Base-by-base conservation (phyloP, 2,888 invertebrate genomes). In the Polyommatus icarus region DNA sequence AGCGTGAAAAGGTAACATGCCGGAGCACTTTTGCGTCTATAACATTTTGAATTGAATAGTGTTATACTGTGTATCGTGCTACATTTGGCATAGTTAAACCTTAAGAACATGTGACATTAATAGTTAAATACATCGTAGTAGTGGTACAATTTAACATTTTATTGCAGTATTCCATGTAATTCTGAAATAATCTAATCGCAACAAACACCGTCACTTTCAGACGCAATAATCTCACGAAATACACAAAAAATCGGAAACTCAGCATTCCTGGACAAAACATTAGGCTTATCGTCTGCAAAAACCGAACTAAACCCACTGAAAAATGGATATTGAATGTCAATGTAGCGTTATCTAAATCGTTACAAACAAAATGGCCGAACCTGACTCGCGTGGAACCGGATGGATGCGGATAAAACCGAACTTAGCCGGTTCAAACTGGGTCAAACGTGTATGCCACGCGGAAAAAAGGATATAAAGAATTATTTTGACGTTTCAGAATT, bases 321-420 rank as follows among this genome's bases (percentile, higher is more conserved):
- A 72, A 72, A 72, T 40, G 40, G 72, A 72, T 72, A 72, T 72
- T 40, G 72, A 40, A 72, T 72, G 72, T 40, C 72, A 72, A 40
- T 72, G 5, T 72, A 36, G 20, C 40, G 36, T 40, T 72, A 72
- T 72, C 72, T 72, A 10, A 40, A 72, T 40, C n/a, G 72, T 40
- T 40, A 40, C 40, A 72, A 57, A 76, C 54, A 76, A 76, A 76
- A 76, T 76, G 57, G 76, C 76, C 61, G 59, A 76, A 76, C 20
- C 61, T 29, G 76, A 76, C 32, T 76, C 61, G 76, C 76, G 40
- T 76, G 57, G 61, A 36, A 76, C 32, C 59, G 59, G 57, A 76
- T 76, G 29, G 29, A 67, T 29, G 29, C 67, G 76, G 57, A 76
- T 59, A 76, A 76, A 76, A 76, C 40, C 57, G 76, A 57, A 59